Base-by-base conservation (phyloP, 2,797 vertebrate genomes). In the Todus mexicanus region DNA sequence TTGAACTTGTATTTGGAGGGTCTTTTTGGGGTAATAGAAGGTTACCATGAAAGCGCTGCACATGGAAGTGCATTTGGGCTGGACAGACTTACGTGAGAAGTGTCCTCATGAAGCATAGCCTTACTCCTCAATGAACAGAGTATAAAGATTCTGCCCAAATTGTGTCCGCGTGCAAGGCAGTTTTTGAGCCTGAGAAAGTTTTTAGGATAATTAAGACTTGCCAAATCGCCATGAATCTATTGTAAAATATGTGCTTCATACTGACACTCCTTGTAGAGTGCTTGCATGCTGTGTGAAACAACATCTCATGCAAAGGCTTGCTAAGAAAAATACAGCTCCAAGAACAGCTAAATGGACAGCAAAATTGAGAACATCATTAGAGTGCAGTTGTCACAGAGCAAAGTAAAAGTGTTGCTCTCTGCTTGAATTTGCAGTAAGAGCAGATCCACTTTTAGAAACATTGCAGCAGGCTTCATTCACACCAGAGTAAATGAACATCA, bases 381-480 rank as follows among this genome's bases (percentile, higher is more conserved):
- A 85, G 43, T 71, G 80, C 66, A 38, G 50, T 87, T 96, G 75
- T 94, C 82, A 80, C 86, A 92, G 86, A 91, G 71, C 81, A 89
- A 94, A 79, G 79, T 63, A 19, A 47, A 93, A 96, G 51, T 56
- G 66, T 54, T 96, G 76, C 78, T 89, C 40, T 94, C 59, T 94
- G 57, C 84, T 74, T 92, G 69, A 17, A 90, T 78, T 76, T 74
- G 21, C 69, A 57, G 47, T 65, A 79, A 72, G 91, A 91, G 64
- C 56, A 57, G 91, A 88, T 86, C 63, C 73, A 45, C 83, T 37
- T 74, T 89, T 78, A 84, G 84, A 93, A 96, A 83, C 38, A 57
- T 23, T 31, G n/a, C 91, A 78, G 89, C 84, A 94, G 86, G 45
- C 89, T 96, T 93, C 85, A 85, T 85, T 96, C 82, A 88, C 47